phyloP scores from a whole-genome alignment of 2,797 vertebrate genomes.

The Hydrophis major region DNA sequence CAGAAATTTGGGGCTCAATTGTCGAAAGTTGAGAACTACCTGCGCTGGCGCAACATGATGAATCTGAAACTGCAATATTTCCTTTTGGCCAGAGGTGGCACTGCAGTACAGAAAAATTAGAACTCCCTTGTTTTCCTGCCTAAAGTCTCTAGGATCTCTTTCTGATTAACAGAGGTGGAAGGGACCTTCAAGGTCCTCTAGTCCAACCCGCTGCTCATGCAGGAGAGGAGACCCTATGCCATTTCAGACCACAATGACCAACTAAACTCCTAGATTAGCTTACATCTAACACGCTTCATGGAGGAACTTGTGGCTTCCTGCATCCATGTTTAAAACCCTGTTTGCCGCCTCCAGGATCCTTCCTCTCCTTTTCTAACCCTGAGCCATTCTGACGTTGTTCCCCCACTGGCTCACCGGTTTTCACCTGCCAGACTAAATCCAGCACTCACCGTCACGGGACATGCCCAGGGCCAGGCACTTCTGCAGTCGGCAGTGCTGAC shows the following conservation, averaged over 20 bases:
- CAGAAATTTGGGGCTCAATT: too few species aligned
- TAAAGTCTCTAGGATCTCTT: neutral
- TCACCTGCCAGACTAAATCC: neutral
- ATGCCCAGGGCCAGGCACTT: conserved; percentile 91
- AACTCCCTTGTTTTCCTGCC: neutral
- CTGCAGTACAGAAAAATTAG: too few species aligned
- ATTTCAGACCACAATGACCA: neutral
- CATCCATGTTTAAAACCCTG: neutral
- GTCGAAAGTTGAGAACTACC: neutral
- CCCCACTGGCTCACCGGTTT: neutral
- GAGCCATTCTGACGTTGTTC: neutral
- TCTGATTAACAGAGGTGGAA: neutral
- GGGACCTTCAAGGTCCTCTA: neutral
- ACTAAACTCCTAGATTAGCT: neutral
- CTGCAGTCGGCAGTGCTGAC: conserved; percentile 92
- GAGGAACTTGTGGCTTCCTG: neutral
- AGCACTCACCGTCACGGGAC: conserved; percentile 87
- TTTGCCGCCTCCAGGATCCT: neutral
- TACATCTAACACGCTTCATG: neutral
- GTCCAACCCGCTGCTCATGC: neutral
- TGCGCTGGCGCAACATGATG: neutral
- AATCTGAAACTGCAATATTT: neutral
- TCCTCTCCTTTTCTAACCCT: neutral
- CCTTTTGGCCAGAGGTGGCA: neutral
- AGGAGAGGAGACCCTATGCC: neutral